Evolutionary conservation across 1,140 invertebrate genomes (phyloP), one percentile per base, ranked within the genome.

Genomic region (Episyrphus balteatus): DNA sequence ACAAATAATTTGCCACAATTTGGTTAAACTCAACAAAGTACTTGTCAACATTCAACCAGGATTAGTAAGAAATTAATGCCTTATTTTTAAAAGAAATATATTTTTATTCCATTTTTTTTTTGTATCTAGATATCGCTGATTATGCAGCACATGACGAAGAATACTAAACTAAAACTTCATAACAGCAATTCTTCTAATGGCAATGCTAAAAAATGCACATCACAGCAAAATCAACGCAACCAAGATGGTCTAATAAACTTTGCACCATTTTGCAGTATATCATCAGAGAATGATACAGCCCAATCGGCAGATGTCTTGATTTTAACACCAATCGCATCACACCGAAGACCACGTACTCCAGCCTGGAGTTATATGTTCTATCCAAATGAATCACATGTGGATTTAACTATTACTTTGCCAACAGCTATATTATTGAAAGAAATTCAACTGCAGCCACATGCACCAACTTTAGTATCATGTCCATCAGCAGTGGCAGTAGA

Each of bases 291-390:
- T 69, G 83, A 86, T 7, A 88, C 86, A 13, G 86, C 88, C 5
- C 87, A 90, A 64, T 81, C 89, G 8, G 86, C 88, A 0, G 88
- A 92, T 62, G 83, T 90, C 39, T 72, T 95, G 2, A 84, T 94
- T 47, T 80, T 83, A 55, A 75, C 83, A 9, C 83, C 86, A 21
- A 58, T 76, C 69, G 79, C 82, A 0, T 82, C 86, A 13, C 86
- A 92, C 54, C 74, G 88, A 52, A 71, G 89, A 52, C 85, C 89
- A 1, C 75, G 90, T 45, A 86, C 86, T 8, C 83, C 91, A 2
- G 85, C 89, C 37, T 92, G 90, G 86, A 87, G 86, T 31, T 92
- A 93, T 69, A 88, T 93, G 68, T 95, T 92, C 70, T 91, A 89
- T 69, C 87, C 88, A 1, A 87, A 91, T 55, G 90, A 94, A 70